These are phyloP conservation scores for Tholera decimalis DNA, from an alignment of 2,888 invertebrate species.

Conservation along the genomic window DNA sequence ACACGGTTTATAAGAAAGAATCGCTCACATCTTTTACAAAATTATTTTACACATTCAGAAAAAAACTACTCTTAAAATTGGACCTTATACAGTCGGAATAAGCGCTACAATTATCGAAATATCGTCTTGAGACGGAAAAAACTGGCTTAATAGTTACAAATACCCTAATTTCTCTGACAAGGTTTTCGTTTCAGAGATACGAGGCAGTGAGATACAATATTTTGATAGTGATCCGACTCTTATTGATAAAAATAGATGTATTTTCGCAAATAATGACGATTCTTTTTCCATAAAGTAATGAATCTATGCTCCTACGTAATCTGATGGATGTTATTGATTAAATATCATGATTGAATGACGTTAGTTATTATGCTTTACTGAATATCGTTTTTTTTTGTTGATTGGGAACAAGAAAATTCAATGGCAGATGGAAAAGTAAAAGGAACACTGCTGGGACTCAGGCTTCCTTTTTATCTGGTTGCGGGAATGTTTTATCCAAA, in stretches of 20 bases:
- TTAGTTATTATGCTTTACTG: conserved; percentile 21
- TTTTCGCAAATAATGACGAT: conserved; percentile 42
- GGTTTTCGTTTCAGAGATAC: conserved; percentile 65
- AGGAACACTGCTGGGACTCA: too few relatives aligned
- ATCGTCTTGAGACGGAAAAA: background rate
- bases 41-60: conserved; percentile 1
- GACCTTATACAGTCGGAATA: conserved; percentile 5
- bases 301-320: conserved; percentile 24
- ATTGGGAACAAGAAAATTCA: conserved; percentile 10
- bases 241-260: conserved; percentile 55
- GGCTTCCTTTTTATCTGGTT: too few relatives aligned
- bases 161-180: conserved; percentile 68
- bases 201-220: conserved; percentile 46
- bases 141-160: conserved; percentile 35
- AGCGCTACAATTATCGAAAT: conserved; percentile 7
- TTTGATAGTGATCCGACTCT: conserved; percentile 58
- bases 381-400: conserved; percentile 6
- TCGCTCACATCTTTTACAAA: conserved; percentile 23
- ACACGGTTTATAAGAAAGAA: conserved; percentile 17
- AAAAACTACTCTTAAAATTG: background rate
- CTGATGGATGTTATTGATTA: conserved; percentile 37
- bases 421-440: background rate
- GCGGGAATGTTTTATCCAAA: too few relatives aligned
- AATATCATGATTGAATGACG: conserved; percentile 43
- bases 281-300: conserved; percentile 43